Evolutionary conservation across 53 echinoderm and acorn worm genomes (phyloP), one percentile per base, ranked within the genome.

Genomic region (Henricia sp.): DNA sequence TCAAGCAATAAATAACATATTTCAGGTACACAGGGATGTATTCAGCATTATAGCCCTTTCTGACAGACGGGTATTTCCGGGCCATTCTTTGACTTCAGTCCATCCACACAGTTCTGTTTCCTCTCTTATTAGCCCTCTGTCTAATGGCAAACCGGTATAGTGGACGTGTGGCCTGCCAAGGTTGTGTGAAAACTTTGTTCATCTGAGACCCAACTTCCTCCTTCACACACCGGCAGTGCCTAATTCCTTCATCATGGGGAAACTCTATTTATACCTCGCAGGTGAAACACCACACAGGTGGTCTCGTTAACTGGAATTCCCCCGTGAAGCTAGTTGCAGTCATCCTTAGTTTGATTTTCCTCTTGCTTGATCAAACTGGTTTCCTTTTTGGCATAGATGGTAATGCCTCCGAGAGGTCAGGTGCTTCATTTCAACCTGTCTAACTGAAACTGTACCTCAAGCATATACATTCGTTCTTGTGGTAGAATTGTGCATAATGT

Each of bases 271-370:
- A 57, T 76, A 56, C 76, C 70, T 51, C 42, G 11, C 76, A 58
- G 76, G 76, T 76, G 57, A 76, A 58, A 36, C 76, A 25, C 38
- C 39, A 56, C 76, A 76, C 74, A 76, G 76, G 57, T 76, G 76
- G 59, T 58, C 58, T 17, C 59, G 76, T 76, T 76, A 76, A 58
- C 59, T 58, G 41, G 33, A 76, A 57, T 37, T 76, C 76, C 76
- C 76, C 0, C n/a, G 39, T 11, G 57, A n/a, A 41, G 36, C 41
- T 26, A 76, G 39, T 38, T 25, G 58, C 76, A 76, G 76, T 58
- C 76, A 76, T 76, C 76, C 76, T 59, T 76, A 59, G 40, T 76
- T 76, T 76, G 67, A 58, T 58, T 76, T 40, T 76, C 16, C 76
- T 42, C 57, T 58, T 40, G 57, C 59, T 59, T 4, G 59, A 55